Percentiles rank a stretch among this genome's conserved stretches.
phyloP scores from a whole-genome alignment of 2,797 vertebrate genomes.

The Takifugu ocellatus region DNA sequence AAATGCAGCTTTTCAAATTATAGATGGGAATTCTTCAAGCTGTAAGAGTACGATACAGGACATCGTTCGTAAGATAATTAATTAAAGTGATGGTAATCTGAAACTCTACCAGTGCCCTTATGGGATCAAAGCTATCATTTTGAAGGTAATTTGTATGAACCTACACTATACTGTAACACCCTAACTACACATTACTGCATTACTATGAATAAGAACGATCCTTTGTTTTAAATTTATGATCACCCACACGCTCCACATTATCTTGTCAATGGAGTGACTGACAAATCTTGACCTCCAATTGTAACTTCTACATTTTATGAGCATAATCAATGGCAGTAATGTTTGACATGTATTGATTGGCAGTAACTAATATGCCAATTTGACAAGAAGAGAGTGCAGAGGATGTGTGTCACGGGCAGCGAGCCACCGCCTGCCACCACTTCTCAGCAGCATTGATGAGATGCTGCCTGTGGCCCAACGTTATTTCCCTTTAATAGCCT shows the following conservation, averaged over 20 bases:
- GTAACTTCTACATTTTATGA: constrained; percentile 6
- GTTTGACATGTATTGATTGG: constrained; percentile 34
- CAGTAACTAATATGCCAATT: constrained; percentile 42
- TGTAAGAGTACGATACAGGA: too few species aligned
- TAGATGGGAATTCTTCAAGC: too few species aligned
- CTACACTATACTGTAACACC: background rate
- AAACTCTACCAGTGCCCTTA: too few species aligned
- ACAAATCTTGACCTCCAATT: constrained; percentile 14
- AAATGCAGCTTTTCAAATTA: too few species aligned
- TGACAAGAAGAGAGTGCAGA: constrained; percentile 36
- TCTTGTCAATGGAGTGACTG: background rate
- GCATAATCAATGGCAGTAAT: constrained; percentile 23
- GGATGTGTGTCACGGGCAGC: constrained; percentile 19
- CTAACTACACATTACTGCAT: background rate
- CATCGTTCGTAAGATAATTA: background rate
- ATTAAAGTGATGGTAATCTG: background rate
- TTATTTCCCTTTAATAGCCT: constrained; percentile 70
- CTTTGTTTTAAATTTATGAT: constrained; percentile 3
- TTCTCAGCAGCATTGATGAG: constrained; percentile 45
- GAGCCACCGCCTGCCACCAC: constrained; percentile 36
- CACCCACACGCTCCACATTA: background rate
- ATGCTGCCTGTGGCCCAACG: constrained; percentile 41
- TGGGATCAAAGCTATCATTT: constrained; percentile 1
- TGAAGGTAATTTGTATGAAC: constrained; percentile 8
- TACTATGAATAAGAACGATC: background rate